These are phyloP conservation scores for Pseudorhiza aurosa DNA, from an alignment of 30 jellyfish, hydroid and myxozoan species.

Conservation along the genomic window DNA sequence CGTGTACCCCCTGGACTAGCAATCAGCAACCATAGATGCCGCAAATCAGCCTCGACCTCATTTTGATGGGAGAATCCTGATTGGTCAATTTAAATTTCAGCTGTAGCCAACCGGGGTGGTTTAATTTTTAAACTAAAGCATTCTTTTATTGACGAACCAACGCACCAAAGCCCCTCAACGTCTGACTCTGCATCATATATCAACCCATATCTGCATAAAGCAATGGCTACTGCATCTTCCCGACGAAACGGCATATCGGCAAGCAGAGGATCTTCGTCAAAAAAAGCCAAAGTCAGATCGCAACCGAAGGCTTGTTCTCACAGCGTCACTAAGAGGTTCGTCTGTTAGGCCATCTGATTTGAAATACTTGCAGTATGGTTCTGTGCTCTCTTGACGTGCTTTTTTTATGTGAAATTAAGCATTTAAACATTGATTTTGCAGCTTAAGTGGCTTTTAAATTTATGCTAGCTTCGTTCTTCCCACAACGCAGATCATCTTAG, in stretches of 20 bases:
- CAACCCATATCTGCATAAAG: too few relatives aligned
- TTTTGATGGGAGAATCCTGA: slow-evolving; percentile 6
- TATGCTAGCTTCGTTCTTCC: too few relatives aligned
- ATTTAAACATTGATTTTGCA: too few relatives aligned
- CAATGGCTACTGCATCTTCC: slow-evolving; percentile 55
- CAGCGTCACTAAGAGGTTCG: slow-evolving; percentile 63
- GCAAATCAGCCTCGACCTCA: slow-evolving; percentile 41
- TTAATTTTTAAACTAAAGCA: background rate
- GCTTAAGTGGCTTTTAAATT: too few relatives aligned
- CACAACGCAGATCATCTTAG: too few relatives aligned
- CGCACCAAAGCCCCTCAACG: background rate
- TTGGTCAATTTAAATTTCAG: slow-evolving; percentile 65
- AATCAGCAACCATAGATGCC: too few relatives aligned
- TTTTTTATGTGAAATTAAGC: too few relatives aligned
- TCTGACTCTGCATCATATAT: background rate
- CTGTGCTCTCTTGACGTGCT: too few relatives aligned
- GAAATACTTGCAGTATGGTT: too few relatives aligned
- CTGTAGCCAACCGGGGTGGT: slow-evolving; percentile 60
- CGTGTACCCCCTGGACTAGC: too few relatives aligned
- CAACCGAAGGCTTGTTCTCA: slow-evolving; percentile 53
- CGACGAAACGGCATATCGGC: slow-evolving; percentile 24
- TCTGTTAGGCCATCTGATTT: background rate
- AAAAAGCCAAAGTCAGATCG: slow-evolving; percentile 24
- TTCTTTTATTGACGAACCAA: background rate
- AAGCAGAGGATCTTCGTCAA: slow-evolving; percentile 28